Evolutionary conservation across 2,797 vertebrate genomes (phyloP), one percentile per base, ranked within the genome.

Genomic region (Mallotus villosus): DNA sequence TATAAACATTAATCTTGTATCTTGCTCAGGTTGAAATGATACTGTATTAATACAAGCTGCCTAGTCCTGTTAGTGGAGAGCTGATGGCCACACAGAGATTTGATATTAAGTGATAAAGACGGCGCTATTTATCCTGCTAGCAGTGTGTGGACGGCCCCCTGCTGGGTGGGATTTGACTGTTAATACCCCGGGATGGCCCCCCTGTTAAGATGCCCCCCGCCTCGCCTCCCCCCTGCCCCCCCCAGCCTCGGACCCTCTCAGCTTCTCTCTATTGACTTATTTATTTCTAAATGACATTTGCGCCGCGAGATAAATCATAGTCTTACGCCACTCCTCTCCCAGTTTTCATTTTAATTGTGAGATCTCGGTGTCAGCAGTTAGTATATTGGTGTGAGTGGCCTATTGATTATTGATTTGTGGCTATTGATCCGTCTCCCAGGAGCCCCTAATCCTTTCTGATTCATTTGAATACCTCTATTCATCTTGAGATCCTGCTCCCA

Each of bases 301-400:
- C 72, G 80, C 86, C 83, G 81, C 59, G 83, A 92, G 88, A 93
- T 93, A 94, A 92, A 93, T 93, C 90, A 92, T 89, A 90, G 90
- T 91, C 86, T 87, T 85, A 81, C 74, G 71, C 85, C 90, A 86
- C 89, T 89, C 86, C 89, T 85, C 86, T 87, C 77, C 73, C 89
- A 85, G 88, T 90, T 91, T 91, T 92, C 86, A 90, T 92, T 92
- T 91, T 93, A 93, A 93, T 93, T 92, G 92, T 92, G 86, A 93
- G 93, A 93, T 94, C 90, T 92, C 72, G 76, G 91, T 93, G 92
- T 94, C 93, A 94, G 93, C 93, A 91, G 92, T 94, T 90, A 92
- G 91, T 93, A 93, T 93, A 94, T 93, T 94, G 93, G 93, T 94
- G 93, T 94, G 93, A 93, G 92, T 93, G 93, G 93, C 93, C 93